Evolutionary conservation across 1,140 invertebrate species (phyloP).

Genomic region (Zaprionus nigranus): DNA sequence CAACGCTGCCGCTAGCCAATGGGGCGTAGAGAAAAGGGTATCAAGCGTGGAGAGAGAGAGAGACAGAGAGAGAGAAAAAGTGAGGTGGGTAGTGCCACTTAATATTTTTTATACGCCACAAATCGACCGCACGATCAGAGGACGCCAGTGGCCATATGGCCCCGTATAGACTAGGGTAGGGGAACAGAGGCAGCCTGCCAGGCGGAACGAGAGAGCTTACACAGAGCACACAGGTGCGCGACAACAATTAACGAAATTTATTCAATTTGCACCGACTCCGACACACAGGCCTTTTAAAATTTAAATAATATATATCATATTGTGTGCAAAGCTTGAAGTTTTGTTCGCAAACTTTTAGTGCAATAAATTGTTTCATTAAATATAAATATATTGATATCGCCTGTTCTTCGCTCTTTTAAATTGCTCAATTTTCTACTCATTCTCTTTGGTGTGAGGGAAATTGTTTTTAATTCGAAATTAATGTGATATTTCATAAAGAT

Average conservation of each 20-base stretch:
- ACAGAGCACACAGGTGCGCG: conserved; percentile 61
- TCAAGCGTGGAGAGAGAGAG: background rate
- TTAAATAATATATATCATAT: conserved; percentile 64
- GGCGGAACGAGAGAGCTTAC: conserved; percentile 17
- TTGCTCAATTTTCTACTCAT: conserved; percentile 29
- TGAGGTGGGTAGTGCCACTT: conserved; percentile 63
- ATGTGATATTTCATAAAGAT: conserved; percentile 35
- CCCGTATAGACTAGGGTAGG: background rate
- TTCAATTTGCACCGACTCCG: conserved; percentile 67
- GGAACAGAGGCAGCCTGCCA: background rate
- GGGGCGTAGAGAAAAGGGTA: background rate
- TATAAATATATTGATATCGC: conserved; percentile 60
- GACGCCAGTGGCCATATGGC: conserved; percentile 49
- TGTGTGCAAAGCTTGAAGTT: conserved; percentile 47
- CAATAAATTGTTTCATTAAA: conserved; percentile 49
- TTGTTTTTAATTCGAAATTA: conserved; percentile 37
- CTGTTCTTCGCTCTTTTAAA: conserved; percentile 28
- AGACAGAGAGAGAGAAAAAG: too few relatives aligned
- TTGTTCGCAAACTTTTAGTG: conserved; percentile 24
- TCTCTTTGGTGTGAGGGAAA: background rate
- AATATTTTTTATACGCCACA: conserved; percentile 83
- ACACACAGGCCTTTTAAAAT: conserved; percentile 57
- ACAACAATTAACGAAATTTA: conserved; percentile 81
- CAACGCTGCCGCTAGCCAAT: conserved; percentile 50
- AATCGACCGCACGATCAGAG: conserved; percentile 80